These are phyloP conservation scores for Syngnathus rostellatus DNA, from an alignment of 2,797 vertebrate genomes.

Conservation along the genomic window DNA sequence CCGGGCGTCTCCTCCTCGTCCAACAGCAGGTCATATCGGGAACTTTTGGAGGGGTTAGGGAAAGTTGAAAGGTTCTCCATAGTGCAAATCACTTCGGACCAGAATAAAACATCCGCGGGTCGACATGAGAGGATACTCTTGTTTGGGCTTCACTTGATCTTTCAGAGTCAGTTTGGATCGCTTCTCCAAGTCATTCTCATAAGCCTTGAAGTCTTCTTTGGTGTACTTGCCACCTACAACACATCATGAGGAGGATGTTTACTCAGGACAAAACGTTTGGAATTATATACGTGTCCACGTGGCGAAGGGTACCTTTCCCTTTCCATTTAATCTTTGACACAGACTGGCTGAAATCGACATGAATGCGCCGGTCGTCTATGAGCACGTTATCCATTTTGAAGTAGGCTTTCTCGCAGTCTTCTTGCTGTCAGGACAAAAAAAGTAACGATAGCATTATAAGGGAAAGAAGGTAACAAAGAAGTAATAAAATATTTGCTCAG, in stretches of 20 bases:
- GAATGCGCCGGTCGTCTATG: constrained; percentile 92
- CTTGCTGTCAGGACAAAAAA: constrained; percentile 68
- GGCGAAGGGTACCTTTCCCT: constrained; percentile 77
- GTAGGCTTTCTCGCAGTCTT: constrained; percentile 97
- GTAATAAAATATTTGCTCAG: no score
- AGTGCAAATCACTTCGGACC: neutral
- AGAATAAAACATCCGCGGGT: neutral
- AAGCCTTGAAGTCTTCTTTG: constrained; percentile 93
- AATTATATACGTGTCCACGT: neutral
- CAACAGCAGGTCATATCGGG: constrained; percentile 84
- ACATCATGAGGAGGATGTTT: neutral
- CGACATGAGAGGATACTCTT: constrained; percentile 86
- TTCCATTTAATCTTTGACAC: constrained; percentile 96
- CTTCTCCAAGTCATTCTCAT: constrained; percentile 81
- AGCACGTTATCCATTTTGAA: constrained; percentile 99
- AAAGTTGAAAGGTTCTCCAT: constrained; percentile 18
- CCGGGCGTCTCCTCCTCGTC: constrained; percentile 73
- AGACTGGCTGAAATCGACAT: constrained; percentile 98
- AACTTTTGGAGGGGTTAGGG: constrained; percentile 71
- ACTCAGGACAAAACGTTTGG: neutral
- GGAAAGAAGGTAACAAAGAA: no score
- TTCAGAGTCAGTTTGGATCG: constrained; percentile 83
- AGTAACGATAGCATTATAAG: no score
- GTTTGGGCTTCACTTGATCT: constrained; percentile 82
- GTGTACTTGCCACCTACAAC: constrained; percentile 85